Evolutionary conservation across 1,140 invertebrate species (phyloP), one percentile per base, ranked within the genome.

Genomic region (Scaptomyza pallida): DNA sequence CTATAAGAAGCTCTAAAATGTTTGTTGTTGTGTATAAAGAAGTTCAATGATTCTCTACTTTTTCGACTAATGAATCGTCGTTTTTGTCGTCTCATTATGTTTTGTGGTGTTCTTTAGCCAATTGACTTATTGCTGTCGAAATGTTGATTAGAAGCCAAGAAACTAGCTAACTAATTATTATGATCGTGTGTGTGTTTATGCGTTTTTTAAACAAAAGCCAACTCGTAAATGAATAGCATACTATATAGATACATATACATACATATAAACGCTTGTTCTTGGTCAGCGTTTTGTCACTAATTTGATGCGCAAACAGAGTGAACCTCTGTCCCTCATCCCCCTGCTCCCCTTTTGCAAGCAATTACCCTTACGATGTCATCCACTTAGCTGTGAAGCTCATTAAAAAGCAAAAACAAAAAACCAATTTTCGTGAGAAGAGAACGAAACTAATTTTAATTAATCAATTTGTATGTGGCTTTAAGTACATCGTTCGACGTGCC

Each of bases 391-490:
- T n/a, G 21, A 12, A 30, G 9, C 41, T 62, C 59, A 69, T 69
- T 62, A 62, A 47, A 69, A 9, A 30, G 8, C 26, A 41, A 57
- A 15, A 59, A 21, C 26, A 47, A n/a, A 43, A 48, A 52, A 37
- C 45, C 35, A 59, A 52, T 13, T 23, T 45, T 56, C 50, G 65
- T 51, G 47, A 47, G 40, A 56, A 37, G 72, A 41, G 43, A 63
- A 55, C 48, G 41, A 45, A 51, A 71, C 41, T 50, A 13, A 54
- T 72, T 63, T 75, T 83, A 83, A 83, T 83, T 78, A 85, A 85
- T 67, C 79, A 71, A 85, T 83, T 83, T 83, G 79, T 83, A 83
- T 85, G 80, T 64, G 60, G 44, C 78, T 19, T 23, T 23, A 59
- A 63, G 60, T 33, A 17, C 44, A 23, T 16, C 43, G 43, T 19